phyloP scores from a whole-genome alignment of 1,140 invertebrate species.

The Drosophila grimshawi region DNA sequence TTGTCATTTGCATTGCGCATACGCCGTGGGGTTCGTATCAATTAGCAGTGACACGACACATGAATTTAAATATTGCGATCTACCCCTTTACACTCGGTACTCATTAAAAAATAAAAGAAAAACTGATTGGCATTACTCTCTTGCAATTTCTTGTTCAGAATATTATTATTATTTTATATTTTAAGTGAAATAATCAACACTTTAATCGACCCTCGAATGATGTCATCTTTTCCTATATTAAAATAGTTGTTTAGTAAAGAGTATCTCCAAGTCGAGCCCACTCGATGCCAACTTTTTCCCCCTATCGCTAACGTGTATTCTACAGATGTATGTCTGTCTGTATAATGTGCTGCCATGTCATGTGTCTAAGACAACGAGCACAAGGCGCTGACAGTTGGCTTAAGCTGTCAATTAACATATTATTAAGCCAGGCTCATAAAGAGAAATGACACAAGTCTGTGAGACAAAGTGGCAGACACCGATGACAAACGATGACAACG shows the following conservation, averaged over 20 bases:
- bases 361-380: neutral
- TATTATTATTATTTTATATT: no score
- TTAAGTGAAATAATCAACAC: no score
- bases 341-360: neutral
- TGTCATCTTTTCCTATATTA: no score
- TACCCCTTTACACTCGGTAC: neutral
- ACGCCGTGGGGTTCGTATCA: conserved; percentile 9
- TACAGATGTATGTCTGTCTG: neutral
- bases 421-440: conserved; percentile 36
- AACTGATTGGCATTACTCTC: no score
- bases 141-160: no score
- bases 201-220: no score
- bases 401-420: conserved; percentile 51
- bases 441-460: conserved; percentile 14
- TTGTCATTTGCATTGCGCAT: conserved; percentile 10
- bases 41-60: conserved; percentile 24
- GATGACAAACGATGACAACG: conserved; percentile 30
- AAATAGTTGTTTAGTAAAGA: no score
- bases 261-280: no score
- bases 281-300: no score
- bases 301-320: no score
- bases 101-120: no score
- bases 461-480: conserved; percentile 4
- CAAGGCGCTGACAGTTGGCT: conserved; percentile 37
- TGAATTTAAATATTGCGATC: conserved; percentile 13